Evolutionary conservation across 2,888 invertebrate species (phyloP), one percentile per base, ranked within the genome.

Genomic region (Stenodera caucasica): DNA sequence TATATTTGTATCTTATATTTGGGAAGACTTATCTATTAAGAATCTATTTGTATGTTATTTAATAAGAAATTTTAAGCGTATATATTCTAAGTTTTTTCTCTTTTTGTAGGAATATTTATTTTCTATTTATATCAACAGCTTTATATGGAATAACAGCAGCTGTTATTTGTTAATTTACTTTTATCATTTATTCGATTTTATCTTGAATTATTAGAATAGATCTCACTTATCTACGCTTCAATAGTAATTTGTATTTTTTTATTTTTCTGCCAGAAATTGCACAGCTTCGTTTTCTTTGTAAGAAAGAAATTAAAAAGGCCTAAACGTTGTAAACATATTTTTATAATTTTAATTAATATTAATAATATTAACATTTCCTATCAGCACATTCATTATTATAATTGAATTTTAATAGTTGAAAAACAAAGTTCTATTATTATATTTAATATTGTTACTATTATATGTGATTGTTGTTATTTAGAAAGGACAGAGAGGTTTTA

Each of bases 121-220:
- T 52, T 61, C 55, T 58, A 61, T 61, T 61, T 61, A 61, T 61
- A 53, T n/a, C 33, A 12, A 33, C n/a, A 33, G 33, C 33, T n/a
- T 33, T 32, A 32, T 32, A 32, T 9, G 2, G 2, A 32, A 32
- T 32, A 32, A 32, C 9, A 32, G 9, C 32, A 32, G 32, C 32
- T 32, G 32, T 32, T 32, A 32, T 32, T 32, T 32, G 32, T 32
- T 32, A 35, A 35, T 35, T 14, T 35, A 35, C 6, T 23, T 52
- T n/a, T 18, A 52, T n/a, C 2, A n/a, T 29, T 53, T 53, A 18
- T 57, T 29, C 45, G 21, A 40, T 55, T 55, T 35, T 32, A 35
- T 37, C n/a, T 54, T 53, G 49, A 37, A 53, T 12, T 14, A 32
- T 57, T 58, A 58, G 58, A 58, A 58, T 58, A 59, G 59, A 59